Evolutionary conservation across 1,140 invertebrate species (phyloP).

Genomic region (Coptotermes formosanus): DNA sequence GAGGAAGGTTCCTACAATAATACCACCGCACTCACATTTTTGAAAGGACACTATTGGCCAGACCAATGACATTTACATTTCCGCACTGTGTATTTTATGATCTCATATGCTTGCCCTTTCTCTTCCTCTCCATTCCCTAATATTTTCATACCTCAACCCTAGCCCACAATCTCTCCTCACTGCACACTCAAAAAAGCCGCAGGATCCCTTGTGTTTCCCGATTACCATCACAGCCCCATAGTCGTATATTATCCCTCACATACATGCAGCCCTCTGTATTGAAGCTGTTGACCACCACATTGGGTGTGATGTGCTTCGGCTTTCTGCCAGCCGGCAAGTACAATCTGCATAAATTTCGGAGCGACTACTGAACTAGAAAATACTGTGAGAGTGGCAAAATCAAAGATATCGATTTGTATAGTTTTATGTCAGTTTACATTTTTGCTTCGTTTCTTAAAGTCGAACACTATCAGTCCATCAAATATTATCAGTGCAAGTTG

Average conservation of each 20-base stretch:
- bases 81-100: conserved; percentile 15
- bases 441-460: too few species aligned
- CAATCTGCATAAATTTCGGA: neutral
- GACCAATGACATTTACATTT: neutral
- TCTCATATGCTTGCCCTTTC: conserved; percentile 14
- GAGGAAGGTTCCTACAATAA: neutral
- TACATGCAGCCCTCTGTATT: neutral
- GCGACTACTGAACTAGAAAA: too few species aligned
- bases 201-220: neutral
- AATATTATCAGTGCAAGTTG: too few species aligned
- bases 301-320: neutral
- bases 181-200: neutral
- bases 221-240: neutral
- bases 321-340: neutral
- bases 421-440: too few species aligned
- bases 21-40: neutral
- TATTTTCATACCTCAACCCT: neutral
- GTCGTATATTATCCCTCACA: neutral
- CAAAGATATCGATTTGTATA: too few species aligned
- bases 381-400: too few species aligned
- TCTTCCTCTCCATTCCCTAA: neutral
- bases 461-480: too few species aligned
- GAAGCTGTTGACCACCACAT: neutral
- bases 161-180: neutral
- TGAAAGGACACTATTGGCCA: neutral